Evolutionary conservation across 2,797 vertebrate species (phyloP).

Genomic region (Antrozous pallidus): DNA sequence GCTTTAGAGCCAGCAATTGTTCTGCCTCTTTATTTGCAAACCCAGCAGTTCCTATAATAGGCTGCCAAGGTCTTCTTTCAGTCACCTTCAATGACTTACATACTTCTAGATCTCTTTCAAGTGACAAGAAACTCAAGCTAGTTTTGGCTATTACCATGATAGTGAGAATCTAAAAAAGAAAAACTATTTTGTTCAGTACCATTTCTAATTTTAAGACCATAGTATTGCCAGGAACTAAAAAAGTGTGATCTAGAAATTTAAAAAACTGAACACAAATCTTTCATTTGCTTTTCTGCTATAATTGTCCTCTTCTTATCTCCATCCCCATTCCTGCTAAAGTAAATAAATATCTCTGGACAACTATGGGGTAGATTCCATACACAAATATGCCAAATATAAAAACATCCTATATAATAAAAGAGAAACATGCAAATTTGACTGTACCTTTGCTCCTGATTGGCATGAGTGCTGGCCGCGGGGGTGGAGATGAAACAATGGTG

Average conservation of each 20-base stretch:
- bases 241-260: neutral
- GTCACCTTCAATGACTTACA: neutral
- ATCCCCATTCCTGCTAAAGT: neutral
- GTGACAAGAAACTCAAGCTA: neutral
- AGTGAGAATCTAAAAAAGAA: neutral
- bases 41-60: neutral
- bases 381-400: neutral
- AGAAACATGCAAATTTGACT: too few species aligned
- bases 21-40: neutral
- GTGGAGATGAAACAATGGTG: too few species aligned
- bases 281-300: neutral
- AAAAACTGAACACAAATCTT: neutral
- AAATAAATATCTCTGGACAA: neutral
- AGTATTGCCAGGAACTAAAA: neutral
- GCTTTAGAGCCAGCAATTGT: neutral
- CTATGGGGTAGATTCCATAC: neutral
- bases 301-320: neutral
- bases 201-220: neutral
- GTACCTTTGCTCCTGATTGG: too few species aligned
- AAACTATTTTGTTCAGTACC: neutral
- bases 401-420: too few species aligned
- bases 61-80: neutral
- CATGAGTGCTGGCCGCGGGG: too few species aligned
- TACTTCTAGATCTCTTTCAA: neutral
- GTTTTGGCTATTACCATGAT: neutral